Evolutionary conservation across 2,797 vertebrate genomes (phyloP).

Genomic region (Muscicapa comitata): DNA sequence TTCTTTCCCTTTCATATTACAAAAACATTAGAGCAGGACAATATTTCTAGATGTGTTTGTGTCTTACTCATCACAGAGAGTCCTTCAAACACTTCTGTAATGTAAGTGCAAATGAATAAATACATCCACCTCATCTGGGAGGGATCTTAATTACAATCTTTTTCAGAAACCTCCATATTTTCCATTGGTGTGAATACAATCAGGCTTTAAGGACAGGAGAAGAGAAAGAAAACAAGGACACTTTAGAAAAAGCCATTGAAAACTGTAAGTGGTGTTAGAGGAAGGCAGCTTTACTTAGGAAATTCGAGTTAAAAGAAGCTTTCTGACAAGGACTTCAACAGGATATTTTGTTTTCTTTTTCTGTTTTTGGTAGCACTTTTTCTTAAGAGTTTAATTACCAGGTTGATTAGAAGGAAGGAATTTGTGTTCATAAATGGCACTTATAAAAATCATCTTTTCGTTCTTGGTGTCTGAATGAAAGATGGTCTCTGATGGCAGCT

Average conservation of each 20-base stretch:
- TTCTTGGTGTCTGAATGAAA: background rate
- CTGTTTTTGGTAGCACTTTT: background rate
- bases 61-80: background rate
- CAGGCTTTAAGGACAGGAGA: constrained; percentile 2
- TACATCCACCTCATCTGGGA: background rate
- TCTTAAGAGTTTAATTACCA: constrained; percentile 55
- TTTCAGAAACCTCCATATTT: background rate
- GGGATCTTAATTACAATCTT: background rate
- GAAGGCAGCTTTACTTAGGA: background rate
- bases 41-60: background rate
- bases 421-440: constrained; percentile 20
- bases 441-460: background rate
- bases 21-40: background rate
- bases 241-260: background rate
- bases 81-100: background rate
- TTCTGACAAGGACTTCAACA: background rate
- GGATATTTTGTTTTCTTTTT: background rate
- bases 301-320: background rate
- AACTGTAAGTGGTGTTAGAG: background rate
- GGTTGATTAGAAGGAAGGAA: constrained; percentile 55
- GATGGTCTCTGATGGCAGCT: background rate
- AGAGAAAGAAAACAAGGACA: background rate
- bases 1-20: background rate
- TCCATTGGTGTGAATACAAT: background rate
- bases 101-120: background rate